Base-by-base conservation (phyloP, 2,888 invertebrate species). In the Nasonovia ribisnigri region DNA sequence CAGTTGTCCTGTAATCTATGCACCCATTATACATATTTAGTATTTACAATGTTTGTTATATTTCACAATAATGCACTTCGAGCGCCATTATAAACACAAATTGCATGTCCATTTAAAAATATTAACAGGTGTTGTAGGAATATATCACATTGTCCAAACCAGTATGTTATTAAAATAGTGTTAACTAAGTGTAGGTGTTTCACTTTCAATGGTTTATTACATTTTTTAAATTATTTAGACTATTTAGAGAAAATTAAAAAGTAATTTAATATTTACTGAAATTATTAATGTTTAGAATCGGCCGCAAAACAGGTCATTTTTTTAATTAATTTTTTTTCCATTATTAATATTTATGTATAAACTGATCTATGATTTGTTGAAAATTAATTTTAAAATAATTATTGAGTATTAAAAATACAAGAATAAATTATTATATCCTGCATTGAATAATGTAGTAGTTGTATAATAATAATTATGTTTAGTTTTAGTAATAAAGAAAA, bases 1-100 rank as follows among this genome's bases (percentile, higher is more conserved):
- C 48, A 60, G 26, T 43, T 57, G 36, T 48, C 20, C 8, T 60
- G 10, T 92, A 86, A 92, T 57, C 84, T 84, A 91, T 60, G 84
- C 36, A 43, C 46, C 36, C 92, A 92, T 86, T 86, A 87, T 26
- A 87, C 13, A 60, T 92, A 92, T 87, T 92, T 92, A 46, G 46
- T 46, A 46, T 46, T 46, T 0, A 87, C 60, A 67, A 92, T 48
- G 20, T 87, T 57, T 67, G 60, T 29, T 6, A 46, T 46, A 46
- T 46, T 87, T 60, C 48, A 92, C 29, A 87, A 92, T 67, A n/a
- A n/a, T 48, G 87, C 46, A 67, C 67, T 48, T 48, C 60, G 60
- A 92, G 48, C 87, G n/a, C 46, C 42, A 60, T 92, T 67, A 77
- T 77, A 87, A 92, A 60, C 20, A 87, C 48, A 48, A 86, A 84